These are phyloP conservation scores for Hemiscyllium ocellatum DNA, from an alignment of 2,113 vertebrate species.

Conservation along the genomic window DNA sequence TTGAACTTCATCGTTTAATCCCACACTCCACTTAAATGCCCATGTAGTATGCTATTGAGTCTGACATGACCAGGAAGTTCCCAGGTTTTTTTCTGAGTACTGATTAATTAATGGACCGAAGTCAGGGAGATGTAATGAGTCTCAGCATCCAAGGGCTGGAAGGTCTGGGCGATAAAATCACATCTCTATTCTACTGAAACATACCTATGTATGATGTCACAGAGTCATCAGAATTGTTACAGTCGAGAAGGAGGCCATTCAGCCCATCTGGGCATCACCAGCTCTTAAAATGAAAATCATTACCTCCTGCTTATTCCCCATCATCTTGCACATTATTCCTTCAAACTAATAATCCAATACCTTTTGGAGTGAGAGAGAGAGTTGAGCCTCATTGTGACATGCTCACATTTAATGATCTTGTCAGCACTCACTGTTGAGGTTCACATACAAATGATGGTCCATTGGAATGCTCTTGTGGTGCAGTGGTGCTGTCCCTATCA, in stretches of 20 bases:
- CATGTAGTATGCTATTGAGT: neutral
- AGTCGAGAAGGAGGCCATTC: no score
- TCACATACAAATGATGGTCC: no score
- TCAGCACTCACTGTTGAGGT: neutral
- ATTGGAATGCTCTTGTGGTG: no score
- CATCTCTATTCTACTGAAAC: neutral
- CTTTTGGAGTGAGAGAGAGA: neutral
- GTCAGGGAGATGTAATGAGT: neutral
- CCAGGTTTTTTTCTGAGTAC: neutral
- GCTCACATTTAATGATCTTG: neutral
- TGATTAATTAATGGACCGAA: neutral
- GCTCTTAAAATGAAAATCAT: no score
- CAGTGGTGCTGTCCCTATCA: no score
- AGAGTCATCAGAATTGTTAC: no score
- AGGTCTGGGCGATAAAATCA: no score
- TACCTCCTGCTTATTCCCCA: no score
- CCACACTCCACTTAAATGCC: neutral
- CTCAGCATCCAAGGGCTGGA: neutral
- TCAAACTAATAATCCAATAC: no score
- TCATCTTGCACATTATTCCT: no score
- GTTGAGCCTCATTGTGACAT: neutral
- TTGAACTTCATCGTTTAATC: neutral
- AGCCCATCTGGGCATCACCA: no score
- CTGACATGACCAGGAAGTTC: neutral
- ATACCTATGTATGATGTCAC: no score